Percentiles rank a stretch among this genome's conserved stretches.
Evolutionary conservation across 2,113 vertebrate genomes (phyloP).

Genomic region (Gymnarchus niloticus): DNA sequence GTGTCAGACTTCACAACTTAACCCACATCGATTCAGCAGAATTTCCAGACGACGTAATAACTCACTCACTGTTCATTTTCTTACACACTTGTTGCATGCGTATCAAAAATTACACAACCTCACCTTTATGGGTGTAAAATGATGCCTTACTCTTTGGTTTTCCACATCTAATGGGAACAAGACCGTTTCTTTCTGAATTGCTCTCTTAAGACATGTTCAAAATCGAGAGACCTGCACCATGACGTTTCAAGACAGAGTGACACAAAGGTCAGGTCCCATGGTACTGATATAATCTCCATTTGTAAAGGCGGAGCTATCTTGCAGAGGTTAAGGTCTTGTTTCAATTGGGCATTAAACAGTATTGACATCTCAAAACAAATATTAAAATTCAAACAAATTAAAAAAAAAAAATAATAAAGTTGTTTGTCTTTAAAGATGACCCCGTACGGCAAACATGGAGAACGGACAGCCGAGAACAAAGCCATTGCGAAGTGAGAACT

Average conservation of each 20-base stretch:
- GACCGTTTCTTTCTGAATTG: neutral
- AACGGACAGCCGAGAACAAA: neutral
- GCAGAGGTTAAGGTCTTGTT: neutral
- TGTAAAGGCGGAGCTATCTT: neutral
- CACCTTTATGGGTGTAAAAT: neutral
- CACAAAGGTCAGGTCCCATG: neutral
- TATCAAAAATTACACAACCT: neutral
- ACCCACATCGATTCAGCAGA: neutral
- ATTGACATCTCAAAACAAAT: neutral
- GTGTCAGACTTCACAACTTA: neutral
- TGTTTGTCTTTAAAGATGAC: neutral
- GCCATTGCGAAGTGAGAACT: neutral
- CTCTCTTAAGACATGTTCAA: neutral
- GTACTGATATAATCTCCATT: neutral
- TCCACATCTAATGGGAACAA: neutral
- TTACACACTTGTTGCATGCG: neutral
- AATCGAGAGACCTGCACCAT: neutral
- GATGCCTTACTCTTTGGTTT: neutral
- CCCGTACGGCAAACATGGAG: neutral
- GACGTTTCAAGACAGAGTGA: neutral
- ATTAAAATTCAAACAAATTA: neutral
- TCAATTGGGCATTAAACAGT: neutral
- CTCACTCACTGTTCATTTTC: neutral
- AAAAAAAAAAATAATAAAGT: neutral
- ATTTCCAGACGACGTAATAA: neutral